These are phyloP conservation scores for Alviniconcha strummeri DNA, from an alignment of 2,888 invertebrate species.

Conservation along the genomic window DNA sequence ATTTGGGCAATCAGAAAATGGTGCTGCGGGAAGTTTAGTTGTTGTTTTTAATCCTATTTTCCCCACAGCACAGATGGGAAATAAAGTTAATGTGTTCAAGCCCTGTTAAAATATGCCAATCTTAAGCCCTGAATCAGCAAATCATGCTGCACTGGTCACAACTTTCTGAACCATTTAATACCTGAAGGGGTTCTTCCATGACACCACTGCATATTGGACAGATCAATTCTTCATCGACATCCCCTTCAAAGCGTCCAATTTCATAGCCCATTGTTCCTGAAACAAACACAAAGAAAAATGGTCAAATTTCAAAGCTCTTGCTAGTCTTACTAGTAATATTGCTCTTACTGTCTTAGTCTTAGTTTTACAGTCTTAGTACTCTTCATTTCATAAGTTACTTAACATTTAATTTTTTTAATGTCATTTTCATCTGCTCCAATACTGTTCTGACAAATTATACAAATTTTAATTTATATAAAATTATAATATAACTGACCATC, in stretches of 20 bases:
- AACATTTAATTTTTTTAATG: too few species aligned
- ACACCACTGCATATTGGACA: constrained; percentile 98
- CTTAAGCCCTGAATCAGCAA: neutral
- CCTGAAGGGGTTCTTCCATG: constrained; percentile 95
- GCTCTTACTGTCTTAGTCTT: neutral
- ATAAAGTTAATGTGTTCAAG: neutral
- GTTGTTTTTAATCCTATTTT: neutral
- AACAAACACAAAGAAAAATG: neutral
- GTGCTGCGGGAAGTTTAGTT: too few species aligned
- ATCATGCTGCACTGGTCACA: neutral
- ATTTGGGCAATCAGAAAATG: too few species aligned
- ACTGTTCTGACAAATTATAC: too few species aligned
- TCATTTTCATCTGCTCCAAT: too few species aligned
- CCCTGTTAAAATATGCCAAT: neutral
- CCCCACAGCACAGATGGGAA: neutral
- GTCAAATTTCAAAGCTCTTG: neutral
- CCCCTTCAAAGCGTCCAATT: constrained; percentile 92
- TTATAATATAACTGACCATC: too few species aligned
- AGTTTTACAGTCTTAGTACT: neutral
- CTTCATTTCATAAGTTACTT: neutral
- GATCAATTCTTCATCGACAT: constrained; percentile 96
- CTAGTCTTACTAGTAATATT: neutral
- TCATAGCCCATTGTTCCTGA: constrained; percentile 89
- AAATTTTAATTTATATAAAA: too few species aligned
- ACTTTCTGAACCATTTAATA: constrained; percentile 64